A percentile compares a stretch with the other conserved stretches of the same genome.
Evolutionary conservation across 2,113 vertebrate genomes (phyloP).

Genomic region (Emydocephalus ijimae): DNA sequence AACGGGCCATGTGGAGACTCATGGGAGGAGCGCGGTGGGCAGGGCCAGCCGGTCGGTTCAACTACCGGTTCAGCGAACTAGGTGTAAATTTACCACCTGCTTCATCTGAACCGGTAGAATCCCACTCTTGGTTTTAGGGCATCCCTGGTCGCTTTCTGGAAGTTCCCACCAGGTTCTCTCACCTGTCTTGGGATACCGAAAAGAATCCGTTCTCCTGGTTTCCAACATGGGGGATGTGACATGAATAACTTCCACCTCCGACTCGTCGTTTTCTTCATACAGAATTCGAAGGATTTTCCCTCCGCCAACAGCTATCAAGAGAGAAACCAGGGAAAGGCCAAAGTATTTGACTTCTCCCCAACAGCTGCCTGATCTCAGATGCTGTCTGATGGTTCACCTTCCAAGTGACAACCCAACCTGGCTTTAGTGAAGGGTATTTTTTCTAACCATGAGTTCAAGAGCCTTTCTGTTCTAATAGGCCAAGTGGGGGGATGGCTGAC

Average conservation of each 20-base stretch:
- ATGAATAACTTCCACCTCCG: constrained; percentile 80
- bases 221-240: constrained; percentile 81
- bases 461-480: neutral
- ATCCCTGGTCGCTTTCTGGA: neutral
- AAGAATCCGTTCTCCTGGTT: constrained; percentile 79
- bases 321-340: constrained; percentile 36
- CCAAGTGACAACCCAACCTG: neutral
- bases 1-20: too few relatives aligned
- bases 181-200: constrained; percentile 82
- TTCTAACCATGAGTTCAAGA: neutral
- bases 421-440: neutral
- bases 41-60: too few relatives aligned
- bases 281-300: constrained; percentile 76
- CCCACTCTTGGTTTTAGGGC: neutral
- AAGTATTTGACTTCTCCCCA: neutral
- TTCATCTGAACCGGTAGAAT: too few relatives aligned
- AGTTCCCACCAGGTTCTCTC: neutral
- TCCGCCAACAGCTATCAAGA: constrained; percentile 68
- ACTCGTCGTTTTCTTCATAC: constrained; percentile 82
- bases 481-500: neutral
- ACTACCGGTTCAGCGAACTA: too few relatives aligned
- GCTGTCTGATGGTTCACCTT: neutral
- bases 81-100: too few relatives aligned
- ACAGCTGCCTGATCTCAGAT: neutral
- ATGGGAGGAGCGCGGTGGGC: too few relatives aligned